These are phyloP conservation scores for Oxycera nigricornis DNA, from an alignment of 2,888 invertebrate genomes.

Conservation along the genomic window DNA sequence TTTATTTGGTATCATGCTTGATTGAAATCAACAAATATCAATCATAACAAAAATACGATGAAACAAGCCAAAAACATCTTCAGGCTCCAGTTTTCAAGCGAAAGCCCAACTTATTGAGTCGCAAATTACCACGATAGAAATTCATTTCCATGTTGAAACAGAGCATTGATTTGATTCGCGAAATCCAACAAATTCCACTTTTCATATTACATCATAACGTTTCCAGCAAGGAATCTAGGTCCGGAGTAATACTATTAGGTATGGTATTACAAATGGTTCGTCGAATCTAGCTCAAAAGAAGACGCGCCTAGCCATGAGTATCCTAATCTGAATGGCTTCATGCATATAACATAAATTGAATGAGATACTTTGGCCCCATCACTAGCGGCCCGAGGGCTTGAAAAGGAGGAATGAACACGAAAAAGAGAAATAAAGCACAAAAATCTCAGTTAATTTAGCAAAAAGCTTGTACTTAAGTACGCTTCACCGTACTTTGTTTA, in stretches of 20 bases:
- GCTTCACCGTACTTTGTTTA: slow-evolving; percentile 43
- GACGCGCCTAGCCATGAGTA: slow-evolving; percentile 3
- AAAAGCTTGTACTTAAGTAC: slow-evolving; percentile 44
- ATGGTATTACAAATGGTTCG: neutral
- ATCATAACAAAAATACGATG: slow-evolving; percentile 23
- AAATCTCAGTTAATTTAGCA: slow-evolving; percentile 47
- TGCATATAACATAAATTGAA: slow-evolving; percentile 38
- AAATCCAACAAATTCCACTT: slow-evolving; percentile 12
- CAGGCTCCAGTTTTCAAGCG: neutral
- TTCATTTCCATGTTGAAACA: slow-evolving; percentile 33
- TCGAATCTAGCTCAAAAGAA: neutral
- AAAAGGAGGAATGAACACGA: neutral
- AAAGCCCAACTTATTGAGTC: neutral
- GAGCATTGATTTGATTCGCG: slow-evolving; percentile 33
- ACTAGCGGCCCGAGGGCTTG: slow-evolving; percentile 1
- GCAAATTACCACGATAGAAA: neutral
- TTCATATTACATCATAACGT: slow-evolving; percentile 21
- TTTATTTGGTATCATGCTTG: slow-evolving; percentile 1
- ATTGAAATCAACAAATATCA: slow-evolving; percentile 17
- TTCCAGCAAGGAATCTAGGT: slow-evolving; percentile 6
- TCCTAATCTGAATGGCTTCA: slow-evolving; percentile 37
- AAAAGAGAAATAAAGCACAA: slow-evolving; percentile 35
- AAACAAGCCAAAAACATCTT: slow-evolving; percentile 12
- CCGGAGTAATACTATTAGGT: neutral
- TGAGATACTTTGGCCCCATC: slow-evolving; percentile 30